These are phyloP conservation scores for Aphrophora alni DNA, from an alignment of 2,888 invertebrate species.

Conservation along the genomic window DNA sequence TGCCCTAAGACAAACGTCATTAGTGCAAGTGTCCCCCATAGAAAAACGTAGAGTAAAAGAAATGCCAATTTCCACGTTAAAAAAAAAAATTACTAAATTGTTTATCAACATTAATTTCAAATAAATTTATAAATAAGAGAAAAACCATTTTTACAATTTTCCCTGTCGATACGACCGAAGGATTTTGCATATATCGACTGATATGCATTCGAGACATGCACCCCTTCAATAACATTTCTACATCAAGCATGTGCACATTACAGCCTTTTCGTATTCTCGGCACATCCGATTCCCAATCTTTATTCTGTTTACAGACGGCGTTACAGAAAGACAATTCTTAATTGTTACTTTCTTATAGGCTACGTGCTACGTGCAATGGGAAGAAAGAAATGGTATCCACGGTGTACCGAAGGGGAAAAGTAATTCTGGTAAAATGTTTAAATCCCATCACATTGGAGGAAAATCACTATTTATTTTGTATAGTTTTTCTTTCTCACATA, in stretches of 20 bases:
- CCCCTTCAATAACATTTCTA: not conserved
- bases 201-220: not conserved
- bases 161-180: not conserved
- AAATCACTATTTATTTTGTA: too few relatives aligned
- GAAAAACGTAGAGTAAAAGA: too few relatives aligned
- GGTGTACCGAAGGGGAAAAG: not conserved
- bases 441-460: too few relatives aligned
- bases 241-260: not conserved
- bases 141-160: too few relatives aligned
- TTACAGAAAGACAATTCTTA: not conserved
- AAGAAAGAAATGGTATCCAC: not conserved
- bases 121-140: too few relatives aligned
- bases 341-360: not conserved
- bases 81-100: too few relatives aligned
- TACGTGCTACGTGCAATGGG: not conserved
- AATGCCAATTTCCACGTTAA: too few relatives aligned
- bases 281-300: conserved; percentile 2
- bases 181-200: not conserved
- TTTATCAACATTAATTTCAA: too few relatives aligned
- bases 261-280: not conserved
- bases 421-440: too few relatives aligned
- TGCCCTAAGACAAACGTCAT: too few relatives aligned
- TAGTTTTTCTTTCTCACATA: too few relatives aligned
- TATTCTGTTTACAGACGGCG: not conserved
- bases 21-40: too few relatives aligned